phyloP scores from a whole-genome alignment of 1,140 invertebrate genomes.

The Ganaspis sp. region DNA sequence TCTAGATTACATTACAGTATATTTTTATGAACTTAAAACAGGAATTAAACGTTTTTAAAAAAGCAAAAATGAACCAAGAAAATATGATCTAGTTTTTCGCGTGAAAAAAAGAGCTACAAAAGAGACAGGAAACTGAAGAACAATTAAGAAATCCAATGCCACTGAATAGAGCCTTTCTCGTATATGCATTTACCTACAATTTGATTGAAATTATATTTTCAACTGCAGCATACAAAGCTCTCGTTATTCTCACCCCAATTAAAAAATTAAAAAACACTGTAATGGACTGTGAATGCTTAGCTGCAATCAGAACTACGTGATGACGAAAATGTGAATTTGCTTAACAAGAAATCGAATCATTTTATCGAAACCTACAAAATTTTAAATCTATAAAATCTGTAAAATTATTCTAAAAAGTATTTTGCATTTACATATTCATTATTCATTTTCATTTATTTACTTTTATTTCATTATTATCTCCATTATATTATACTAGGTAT shows the following conservation, averaged over 20 bases:
- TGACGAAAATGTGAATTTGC: too few species aligned
- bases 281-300: too few species aligned
- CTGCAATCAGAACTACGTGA: too few species aligned
- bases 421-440: too few species aligned
- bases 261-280: not conserved
- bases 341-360: too few species aligned
- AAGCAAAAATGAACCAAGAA: not conserved
- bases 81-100: not conserved
- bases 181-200: constrained; percentile 14
- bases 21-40: not conserved
- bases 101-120: not conserved
- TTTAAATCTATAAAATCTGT: too few species aligned
- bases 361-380: too few species aligned
- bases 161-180: not conserved
- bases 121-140: not conserved
- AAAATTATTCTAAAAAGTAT: too few species aligned
- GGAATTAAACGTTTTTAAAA: not conserved
- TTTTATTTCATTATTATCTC: too few species aligned
- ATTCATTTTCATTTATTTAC: too few species aligned
- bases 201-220: not conserved
- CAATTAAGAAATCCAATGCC: constrained; percentile 14
- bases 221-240: not conserved
- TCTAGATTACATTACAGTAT: not conserved
- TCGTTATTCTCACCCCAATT: not conserved
- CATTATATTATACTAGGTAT: too few species aligned